These are phyloP conservation scores for Pseudochirops corinnae DNA, from an alignment of 2,797 vertebrate genomes.

Conservation along the genomic window DNA sequence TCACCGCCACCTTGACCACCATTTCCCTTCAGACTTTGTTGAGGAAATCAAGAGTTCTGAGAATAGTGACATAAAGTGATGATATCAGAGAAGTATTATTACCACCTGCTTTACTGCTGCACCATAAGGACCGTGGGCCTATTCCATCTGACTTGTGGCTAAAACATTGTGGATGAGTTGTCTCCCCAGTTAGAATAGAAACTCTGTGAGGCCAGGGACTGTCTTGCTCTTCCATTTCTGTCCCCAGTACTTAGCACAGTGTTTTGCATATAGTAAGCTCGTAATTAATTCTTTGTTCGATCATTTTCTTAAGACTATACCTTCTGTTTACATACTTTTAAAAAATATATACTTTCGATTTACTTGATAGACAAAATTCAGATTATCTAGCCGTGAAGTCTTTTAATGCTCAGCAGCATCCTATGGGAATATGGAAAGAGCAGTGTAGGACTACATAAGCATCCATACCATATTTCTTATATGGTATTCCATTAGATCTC, in stretches of 20 bases:
- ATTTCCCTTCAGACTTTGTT: neutral
- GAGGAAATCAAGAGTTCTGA: neutral
- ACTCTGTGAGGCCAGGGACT: neutral
- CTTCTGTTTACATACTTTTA: neutral
- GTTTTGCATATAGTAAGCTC: neutral
- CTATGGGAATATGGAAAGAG: neutral
- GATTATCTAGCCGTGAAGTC: neutral
- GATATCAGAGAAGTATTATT: neutral
- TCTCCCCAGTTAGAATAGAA: neutral
- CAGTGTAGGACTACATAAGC: neutral
- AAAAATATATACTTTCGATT: neutral
- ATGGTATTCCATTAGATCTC: neutral
- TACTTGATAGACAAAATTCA: neutral
- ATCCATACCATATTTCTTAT: neutral
- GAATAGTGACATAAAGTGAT: neutral
- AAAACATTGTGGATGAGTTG: neutral
- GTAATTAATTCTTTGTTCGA: neutral
- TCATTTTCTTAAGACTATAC: neutral
- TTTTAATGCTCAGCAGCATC: neutral
- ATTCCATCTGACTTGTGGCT: neutral
- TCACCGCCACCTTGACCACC: neutral
- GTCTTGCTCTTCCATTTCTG: neutral
- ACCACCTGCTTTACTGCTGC: neutral
- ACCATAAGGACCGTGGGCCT: neutral
- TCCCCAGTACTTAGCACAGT: neutral